Evolutionary conservation across 1,140 invertebrate genomes (phyloP), one percentile per base, ranked within the genome.

Genomic region (Xylocopa sonorina): DNA sequence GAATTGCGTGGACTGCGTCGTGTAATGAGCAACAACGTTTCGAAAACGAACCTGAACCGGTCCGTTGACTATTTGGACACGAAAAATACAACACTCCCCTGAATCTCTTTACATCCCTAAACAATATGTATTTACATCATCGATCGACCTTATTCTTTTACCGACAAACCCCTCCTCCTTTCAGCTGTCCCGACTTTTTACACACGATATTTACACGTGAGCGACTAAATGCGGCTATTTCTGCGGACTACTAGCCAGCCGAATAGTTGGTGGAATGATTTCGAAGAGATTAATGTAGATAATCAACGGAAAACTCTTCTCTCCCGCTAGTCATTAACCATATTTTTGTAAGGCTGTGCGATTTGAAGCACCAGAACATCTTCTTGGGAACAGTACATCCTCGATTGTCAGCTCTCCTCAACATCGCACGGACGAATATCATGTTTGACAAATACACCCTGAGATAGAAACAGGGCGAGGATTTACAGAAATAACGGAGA

Each of bases 21-120:
- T 64, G 51, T 55, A 87, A 82, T 89, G 87, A 90, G 86, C 87
- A 88, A 88, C 78, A 71, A 85, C 78, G 80, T 85, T 88, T 75
- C 75, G 18, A 32, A 24, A 76, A 77, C 74, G 43, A 57, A 50
- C 64, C 32, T 14, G 18, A 9, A 2, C 9, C 29, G 34, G 43
- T 24, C 29, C 75, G 55, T 81, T 74, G 80, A 84, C 85, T 85
- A 85, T 84, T 84, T 82, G 74, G 72, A 78, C 75, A 78, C 55
- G 53, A 57, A 60, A n/a, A 60, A 72, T 63, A 46, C n/a, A 43
- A 68, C 21, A 62, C 27, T 72, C 34, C 46, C 55, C 46, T 16
- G 57, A n/a, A 38, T 68, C 51, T 63, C 16, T 50, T 78, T 66
- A 64, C 50, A 68, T 46, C 10, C 51, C 16, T 71, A 24, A 46